Percentiles rank a stretch among this genome's conserved stretches.
Evolutionary conservation across 2,888 invertebrate genomes (phyloP).

Genomic region (Coleophora deauratella): DNA sequence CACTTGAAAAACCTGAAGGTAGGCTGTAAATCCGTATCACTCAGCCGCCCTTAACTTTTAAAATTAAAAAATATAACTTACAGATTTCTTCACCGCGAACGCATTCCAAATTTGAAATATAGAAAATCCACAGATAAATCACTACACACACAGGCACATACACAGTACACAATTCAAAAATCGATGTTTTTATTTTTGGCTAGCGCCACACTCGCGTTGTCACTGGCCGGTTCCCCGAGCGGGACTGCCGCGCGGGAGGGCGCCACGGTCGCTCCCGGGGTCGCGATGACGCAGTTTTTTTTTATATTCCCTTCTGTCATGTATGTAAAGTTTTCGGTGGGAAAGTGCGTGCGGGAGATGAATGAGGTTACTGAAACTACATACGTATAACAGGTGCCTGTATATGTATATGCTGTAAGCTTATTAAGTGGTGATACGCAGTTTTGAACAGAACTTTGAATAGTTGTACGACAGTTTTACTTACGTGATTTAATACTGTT

Average conservation of each 20-base stretch:
- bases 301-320: constrained; percentile 5
- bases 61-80: not conserved
- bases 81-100: not conserved
- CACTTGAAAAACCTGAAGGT: too few relatives aligned
- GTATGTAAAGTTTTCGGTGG: constrained; percentile 8
- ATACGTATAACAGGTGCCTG: too few relatives aligned
- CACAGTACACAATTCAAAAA: constrained; percentile 29
- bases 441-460: too few relatives aligned
- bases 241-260: not conserved
- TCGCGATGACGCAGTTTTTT: constrained; percentile 11
- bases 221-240: too few relatives aligned
- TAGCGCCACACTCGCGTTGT: not conserved
- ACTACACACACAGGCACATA: constrained; percentile 25
- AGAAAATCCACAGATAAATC: constrained; percentile 5
- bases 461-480: too few relatives aligned
- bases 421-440: too few relatives aligned
- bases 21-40: too few relatives aligned
- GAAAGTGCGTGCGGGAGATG: constrained; percentile 4
- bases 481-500: too few relatives aligned
- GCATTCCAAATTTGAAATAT: constrained; percentile 2
- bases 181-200: constrained; percentile 22
- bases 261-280: constrained; percentile 7
- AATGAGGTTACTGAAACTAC: not conserved
- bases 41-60: not conserved
- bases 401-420: too few relatives aligned